Conservation (phyloP, 1,140 invertebrate species). For the Chelonus insularis region DNA sequence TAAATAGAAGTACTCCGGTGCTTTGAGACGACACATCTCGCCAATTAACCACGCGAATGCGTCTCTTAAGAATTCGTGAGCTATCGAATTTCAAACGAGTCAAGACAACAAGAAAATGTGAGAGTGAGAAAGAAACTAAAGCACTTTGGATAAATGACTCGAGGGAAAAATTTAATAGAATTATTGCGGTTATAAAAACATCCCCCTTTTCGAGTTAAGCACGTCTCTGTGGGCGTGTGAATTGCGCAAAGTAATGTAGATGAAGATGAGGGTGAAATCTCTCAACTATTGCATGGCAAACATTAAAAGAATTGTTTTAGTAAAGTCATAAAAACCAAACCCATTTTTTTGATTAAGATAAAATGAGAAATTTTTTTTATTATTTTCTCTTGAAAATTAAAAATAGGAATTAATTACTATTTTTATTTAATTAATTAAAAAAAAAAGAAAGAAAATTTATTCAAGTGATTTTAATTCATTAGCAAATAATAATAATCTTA, state of each 20-base stretch:
- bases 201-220: not conserved
- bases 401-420: no score
- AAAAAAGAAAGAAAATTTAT: not conserved
- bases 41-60: constrained; percentile 12
- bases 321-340: not conserved
- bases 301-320: not conserved
- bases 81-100: constrained; percentile 6
- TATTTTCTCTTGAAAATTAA: not conserved
- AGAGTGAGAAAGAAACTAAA: not conserved
- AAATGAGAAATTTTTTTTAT: not conserved
- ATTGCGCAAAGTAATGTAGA: not conserved
- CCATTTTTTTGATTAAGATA: not conserved
- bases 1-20: not conserved
- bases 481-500: no score
- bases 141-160: not conserved
- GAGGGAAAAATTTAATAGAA: not conserved
- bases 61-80: constrained; percentile 1
- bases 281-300: not conserved
- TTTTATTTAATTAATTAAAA: not conserved
- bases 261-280: not conserved
- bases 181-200: constrained; percentile 4
- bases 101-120: not conserved
- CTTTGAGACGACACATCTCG: not conserved
- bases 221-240: not conserved
- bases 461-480: not conserved